phyloP scores from a whole-genome alignment of 2,888 invertebrate species.

The Empis livida region DNA sequence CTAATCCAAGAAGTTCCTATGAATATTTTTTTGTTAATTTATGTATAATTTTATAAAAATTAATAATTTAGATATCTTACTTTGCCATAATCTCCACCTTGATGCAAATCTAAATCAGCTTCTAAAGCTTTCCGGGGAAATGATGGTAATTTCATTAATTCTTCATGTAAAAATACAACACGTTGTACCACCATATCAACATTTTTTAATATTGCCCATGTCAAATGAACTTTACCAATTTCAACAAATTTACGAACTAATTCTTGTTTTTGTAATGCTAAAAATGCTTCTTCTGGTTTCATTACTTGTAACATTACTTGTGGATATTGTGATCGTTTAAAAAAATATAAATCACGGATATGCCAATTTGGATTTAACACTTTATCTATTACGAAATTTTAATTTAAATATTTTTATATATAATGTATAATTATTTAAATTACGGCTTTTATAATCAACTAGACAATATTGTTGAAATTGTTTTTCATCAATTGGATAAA shows the following conservation, averaged over 20 bases:
- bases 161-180: conserved; percentile 96
- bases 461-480: conserved; percentile 83
- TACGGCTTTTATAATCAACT: conserved; percentile 97
- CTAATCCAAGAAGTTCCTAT: conserved; percentile 76
- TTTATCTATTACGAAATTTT: conserved; percentile 56
- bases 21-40: neutral
- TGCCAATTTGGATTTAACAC: conserved; percentile 92
- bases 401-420: neutral
- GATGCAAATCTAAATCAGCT: conserved; percentile 85
- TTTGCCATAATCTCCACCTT: conserved; percentile 78
- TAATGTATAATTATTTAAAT: conserved; percentile 27
- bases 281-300: conserved; percentile 82
- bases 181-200: conserved; percentile 94
- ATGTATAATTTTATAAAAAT: too few species aligned
- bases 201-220: conserved; percentile 85
- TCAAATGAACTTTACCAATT: conserved; percentile 85
- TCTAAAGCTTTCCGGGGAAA: conserved; percentile 97
- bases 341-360: conserved; percentile 90
- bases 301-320: conserved; percentile 88
- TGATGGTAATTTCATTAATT: conserved; percentile 94
- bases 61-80: conserved; percentile 34
- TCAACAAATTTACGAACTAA: conserved; percentile 90
- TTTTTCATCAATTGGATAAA: conserved; percentile 89
- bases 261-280: conserved; percentile 81
- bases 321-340: conserved; percentile 94